These are phyloP conservation scores for Nematopogon swammerdamellus DNA, from an alignment of 2,888 invertebrate genomes.

Conservation along the genomic window DNA sequence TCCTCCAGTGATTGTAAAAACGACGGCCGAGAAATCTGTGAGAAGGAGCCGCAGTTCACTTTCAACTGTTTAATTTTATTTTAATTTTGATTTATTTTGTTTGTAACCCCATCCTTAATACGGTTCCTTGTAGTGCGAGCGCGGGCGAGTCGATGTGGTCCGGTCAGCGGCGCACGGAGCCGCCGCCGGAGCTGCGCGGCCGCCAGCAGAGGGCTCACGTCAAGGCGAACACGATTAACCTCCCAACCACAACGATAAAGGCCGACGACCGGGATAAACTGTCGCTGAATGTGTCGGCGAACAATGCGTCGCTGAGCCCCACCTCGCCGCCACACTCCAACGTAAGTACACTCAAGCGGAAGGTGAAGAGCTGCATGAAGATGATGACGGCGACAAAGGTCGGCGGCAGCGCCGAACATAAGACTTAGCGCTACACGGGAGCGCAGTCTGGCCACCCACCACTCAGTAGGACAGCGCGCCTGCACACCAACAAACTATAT, in stretches of 20 bases:
- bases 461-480: too few species aligned
- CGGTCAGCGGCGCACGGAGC: conserved; percentile 40
- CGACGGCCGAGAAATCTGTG: too few species aligned
- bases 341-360: conserved; percentile 23
- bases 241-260: conserved; percentile 43
- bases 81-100: conserved; percentile 25
- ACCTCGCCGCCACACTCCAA: conserved; percentile 23
- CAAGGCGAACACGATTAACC: conserved; percentile 59
- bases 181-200: conserved; percentile 30
- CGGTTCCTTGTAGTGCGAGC: conserved; percentile 32
- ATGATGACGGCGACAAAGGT: background rate
- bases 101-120: conserved; percentile 20
- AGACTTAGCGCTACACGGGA: too few species aligned
- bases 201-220: conserved; percentile 41
- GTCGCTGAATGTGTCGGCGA: conserved; percentile 15
- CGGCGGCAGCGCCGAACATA: background rate
- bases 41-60: too few species aligned
- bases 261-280: conserved; percentile 15
- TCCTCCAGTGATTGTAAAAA: too few species aligned
- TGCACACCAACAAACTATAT: too few species aligned
- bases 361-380: background rate
- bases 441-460: too few species aligned
- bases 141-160: conserved; percentile 26
- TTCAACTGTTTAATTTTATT: conserved; percentile 12
- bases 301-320: conserved; percentile 21